These are phyloP conservation scores for Xiphorhynchus elegans DNA, from an alignment of 2,113 vertebrate species.

Conservation along the genomic window DNA sequence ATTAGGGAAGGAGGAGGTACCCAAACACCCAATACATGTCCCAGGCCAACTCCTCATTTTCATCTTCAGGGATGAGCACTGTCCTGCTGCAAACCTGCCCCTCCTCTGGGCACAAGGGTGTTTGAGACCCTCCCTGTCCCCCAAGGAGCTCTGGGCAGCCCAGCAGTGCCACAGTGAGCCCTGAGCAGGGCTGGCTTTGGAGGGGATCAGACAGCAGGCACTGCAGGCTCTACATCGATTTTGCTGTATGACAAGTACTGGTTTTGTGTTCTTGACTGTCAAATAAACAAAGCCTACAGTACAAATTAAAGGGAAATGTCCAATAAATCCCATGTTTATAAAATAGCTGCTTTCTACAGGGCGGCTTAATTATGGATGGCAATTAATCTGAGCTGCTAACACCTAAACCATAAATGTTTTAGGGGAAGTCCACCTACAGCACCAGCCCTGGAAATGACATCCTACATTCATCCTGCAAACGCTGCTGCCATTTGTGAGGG, in stretches of 20 bases:
- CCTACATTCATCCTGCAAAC: neutral
- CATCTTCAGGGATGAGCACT: neutral
- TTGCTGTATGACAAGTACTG: accelerated
- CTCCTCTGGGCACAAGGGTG: accelerated
- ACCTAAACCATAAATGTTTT: constrained; percentile 4
- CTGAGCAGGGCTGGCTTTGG: neutral
- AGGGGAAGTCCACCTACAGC: neutral
- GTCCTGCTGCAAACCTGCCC: neutral
- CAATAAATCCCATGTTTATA: neutral
- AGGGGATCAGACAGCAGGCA: neutral
- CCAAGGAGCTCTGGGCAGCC: accelerated
- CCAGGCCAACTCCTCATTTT: neutral
- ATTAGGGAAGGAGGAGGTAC: neutral
- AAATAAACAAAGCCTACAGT: neutral
- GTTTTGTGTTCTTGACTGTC: neutral
- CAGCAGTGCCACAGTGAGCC: neutral
- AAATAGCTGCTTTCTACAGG: neutral
- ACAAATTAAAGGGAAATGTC: neutral
- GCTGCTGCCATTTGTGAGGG: neutral
- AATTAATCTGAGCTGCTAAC: constrained; percentile 5
- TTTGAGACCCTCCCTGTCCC: neutral
- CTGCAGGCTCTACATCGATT: neutral
- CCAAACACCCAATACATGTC: accelerated
- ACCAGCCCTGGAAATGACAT: neutral
- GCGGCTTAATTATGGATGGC: constrained; percentile 3